Base-by-base conservation (phyloP, 2,888 invertebrate species). In the Trachelus stipa region DNA sequence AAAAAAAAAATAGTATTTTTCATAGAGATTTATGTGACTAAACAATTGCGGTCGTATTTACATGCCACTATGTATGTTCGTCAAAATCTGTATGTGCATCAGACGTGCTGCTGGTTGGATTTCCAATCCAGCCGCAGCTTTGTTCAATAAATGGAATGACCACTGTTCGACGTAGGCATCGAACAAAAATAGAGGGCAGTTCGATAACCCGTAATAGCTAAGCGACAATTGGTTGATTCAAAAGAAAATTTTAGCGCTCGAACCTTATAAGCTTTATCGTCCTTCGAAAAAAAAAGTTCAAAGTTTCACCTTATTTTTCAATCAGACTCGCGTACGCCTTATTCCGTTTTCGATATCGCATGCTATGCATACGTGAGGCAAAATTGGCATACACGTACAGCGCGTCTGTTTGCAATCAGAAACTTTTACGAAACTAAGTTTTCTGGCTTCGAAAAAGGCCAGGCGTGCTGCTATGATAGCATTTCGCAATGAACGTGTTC, bases 341-440 rank as follows among this genome's bases (percentile, higher is more conserved):
- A 56, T 56, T 56, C 56, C 56, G 23, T 56, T 56, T 56, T 23
- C 56, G 56, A 56, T 56, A 56, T 56, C 56, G 56, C 56, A 15
- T 15, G 9, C 56, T 56, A 56, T 56, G 56, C 56, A 56, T 56
- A 56, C 56, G 56, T 6, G 71, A 35, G 74, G 74, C 73, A 73
- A 73, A 37, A 15, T 37, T 34, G 30, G 71, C 74, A 33, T 79
- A 79, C 78, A 31, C 69, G 79, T 68, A 68, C 68, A 68, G n/a
- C 73, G 73, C 75, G 68, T 79, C 71, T 79, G 79, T 79, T 79
- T 79, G 79, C 79, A 74, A 79, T 35, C 56, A 31, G 68, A 79
- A 79, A 79, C 79, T 75, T 79, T 79, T 79, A 34, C 74, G 75
- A 79, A 79, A 71, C 73, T 56, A 79, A 79, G 75, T 79, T 37